phyloP scores from a whole-genome alignment of 2,113 vertebrate genomes.

The Caretta caretta region DNA sequence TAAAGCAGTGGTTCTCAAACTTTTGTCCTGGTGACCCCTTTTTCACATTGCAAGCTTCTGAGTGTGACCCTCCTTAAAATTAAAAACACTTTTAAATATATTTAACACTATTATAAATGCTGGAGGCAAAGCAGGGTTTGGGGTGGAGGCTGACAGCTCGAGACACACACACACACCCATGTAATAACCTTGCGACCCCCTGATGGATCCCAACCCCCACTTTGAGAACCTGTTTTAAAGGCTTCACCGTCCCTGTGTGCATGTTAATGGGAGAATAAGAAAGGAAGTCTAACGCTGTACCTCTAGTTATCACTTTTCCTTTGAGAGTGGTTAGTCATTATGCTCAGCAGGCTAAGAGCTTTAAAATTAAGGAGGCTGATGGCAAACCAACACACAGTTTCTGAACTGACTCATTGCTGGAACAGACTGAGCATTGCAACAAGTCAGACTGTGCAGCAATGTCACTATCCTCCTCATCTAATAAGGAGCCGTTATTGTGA shows the following conservation, averaged over 20 bases:
- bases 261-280: not conserved
- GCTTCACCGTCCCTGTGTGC: not conserved
- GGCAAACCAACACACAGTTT: not conserved
- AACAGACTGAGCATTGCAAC: not conserved
- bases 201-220: no score
- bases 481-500: not conserved
- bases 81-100: no score
- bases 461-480: not conserved
- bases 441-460: not conserved
- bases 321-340: fast-evolving
- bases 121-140: no score
- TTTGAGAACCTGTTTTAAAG: not conserved
- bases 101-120: no score
- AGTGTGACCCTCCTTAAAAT: no score
- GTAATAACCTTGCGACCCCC: no score
- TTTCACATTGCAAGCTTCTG: no score
- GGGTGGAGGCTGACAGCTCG: no score
- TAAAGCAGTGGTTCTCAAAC: not conserved
- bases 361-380: slow-evolving; percentile 34
- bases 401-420: not conserved
- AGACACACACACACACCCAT: no score
- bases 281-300: not conserved
- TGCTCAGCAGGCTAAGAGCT: not conserved
- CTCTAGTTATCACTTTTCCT: not conserved
- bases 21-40: no score